Percentiles rank a stretch among this genome's conserved stretches.
Conservation (phyloP, 2,113 vertebrate genomes). For the Clinocottus analis region DNA sequence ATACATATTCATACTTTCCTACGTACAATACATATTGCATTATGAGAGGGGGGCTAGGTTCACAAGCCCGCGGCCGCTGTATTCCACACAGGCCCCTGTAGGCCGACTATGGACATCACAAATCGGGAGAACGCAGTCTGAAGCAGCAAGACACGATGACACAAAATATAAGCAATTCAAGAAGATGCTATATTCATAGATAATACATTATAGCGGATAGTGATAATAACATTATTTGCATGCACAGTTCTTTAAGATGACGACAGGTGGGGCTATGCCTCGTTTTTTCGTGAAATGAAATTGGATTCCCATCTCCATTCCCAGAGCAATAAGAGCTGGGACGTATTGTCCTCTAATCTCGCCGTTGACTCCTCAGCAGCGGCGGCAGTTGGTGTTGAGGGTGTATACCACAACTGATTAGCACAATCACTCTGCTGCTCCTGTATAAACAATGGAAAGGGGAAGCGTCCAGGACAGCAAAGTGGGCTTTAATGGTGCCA, state of each 20-base stretch:
- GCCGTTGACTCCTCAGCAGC: slow-evolving; percentile 42
- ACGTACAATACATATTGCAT: neutral
- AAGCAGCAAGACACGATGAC: too few species aligned
- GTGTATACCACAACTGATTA: slow-evolving; percentile 42
- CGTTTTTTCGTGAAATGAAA: slow-evolving; percentile 54
- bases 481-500: slow-evolving; percentile 54
- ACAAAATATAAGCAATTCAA: neutral
- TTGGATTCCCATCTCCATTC: slow-evolving; percentile 69
- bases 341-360: slow-evolving; percentile 33
- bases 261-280: neutral
- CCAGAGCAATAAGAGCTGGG: slow-evolving; percentile 29
- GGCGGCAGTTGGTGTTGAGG: slow-evolving; percentile 23
- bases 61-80: too few species aligned
- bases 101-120: too few species aligned
- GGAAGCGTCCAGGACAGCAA: slow-evolving; percentile 43
- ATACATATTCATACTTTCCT: neutral
- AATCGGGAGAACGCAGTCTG: too few species aligned
- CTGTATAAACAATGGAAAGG: slow-evolving; percentile 43
- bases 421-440: slow-evolving; percentile 18
- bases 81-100: too few species aligned
- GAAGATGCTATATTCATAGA: neutral
- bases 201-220: neutral
- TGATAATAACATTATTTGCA: neutral
- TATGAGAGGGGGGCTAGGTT: too few species aligned
- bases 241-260: neutral